Conservation (phyloP, 2,797 vertebrate species). For the Schizothorax lantsangensis region DNA sequence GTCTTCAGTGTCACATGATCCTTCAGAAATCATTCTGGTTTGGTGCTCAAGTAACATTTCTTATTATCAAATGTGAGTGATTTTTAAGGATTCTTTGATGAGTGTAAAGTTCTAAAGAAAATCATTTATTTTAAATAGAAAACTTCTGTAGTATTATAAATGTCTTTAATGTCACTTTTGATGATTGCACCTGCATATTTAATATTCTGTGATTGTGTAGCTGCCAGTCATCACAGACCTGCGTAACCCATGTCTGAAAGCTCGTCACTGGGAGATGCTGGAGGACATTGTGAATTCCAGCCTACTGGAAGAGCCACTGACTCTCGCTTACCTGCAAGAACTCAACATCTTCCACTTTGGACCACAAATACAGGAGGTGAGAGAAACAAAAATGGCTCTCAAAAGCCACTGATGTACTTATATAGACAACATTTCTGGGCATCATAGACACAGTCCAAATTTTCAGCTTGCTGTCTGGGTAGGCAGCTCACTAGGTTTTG, state of each 20-base stretch:
- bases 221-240: constrained; percentile 84
- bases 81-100: not conserved
- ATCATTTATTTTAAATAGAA: not conserved
- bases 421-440: not conserved
- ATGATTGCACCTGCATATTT: not conserved
- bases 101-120: not conserved
- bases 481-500: not conserved
- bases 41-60: not conserved
- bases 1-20: not conserved
- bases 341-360: constrained; percentile 77
- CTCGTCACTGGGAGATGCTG: constrained; percentile 79
- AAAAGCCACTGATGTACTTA: not conserved
- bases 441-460: not conserved
- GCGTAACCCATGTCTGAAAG: constrained; percentile 82
- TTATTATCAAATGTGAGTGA: not conserved
- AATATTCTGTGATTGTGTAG: constrained; percentile 62
- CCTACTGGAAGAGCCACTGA: constrained; percentile 74
- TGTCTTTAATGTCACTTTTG: not conserved
- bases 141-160: not conserved
- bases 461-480: not conserved
- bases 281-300: constrained; percentile 73
- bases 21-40: not conserved
- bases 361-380: constrained; percentile 81
- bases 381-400: not conserved
- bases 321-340: constrained; percentile 74